Evolutionary conservation across 1,140 invertebrate genomes (phyloP), one percentile per base, ranked within the genome.

Genomic region (Periplaneta americana): DNA sequence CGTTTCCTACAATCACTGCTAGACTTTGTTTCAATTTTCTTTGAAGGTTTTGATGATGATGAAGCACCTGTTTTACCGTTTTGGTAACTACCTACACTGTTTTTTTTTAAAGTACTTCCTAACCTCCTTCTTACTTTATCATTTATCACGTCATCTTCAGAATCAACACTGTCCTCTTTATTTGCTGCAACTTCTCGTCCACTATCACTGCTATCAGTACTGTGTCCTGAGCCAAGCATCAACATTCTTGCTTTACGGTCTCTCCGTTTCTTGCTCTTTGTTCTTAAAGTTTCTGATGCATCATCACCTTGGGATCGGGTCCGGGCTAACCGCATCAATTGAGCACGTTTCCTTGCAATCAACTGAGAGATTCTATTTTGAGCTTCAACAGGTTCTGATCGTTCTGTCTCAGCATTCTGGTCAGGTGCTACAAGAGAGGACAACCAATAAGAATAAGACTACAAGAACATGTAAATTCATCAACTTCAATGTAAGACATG

Each of bases 331-430:
- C 81, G 81, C 34, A 82, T 78, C 39, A 82, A 35, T 18, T 82
- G 81, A 22, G 48, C 48, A 74, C 81, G 81, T 66, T 82, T 82
- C 37, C 74, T 82, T 35, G 81, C 81, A 74, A 82, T 82, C 22
- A 82, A 48, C 35, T 82, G 75, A 13, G 81, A 78, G 18, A 82
- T 82, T 74, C 81, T 57, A 35, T 82, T 82, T 34, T 48, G 81
- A 22, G 75, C 34, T 4, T 77, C 74, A 22, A 32, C 36, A 9
- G 48, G 32, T 18, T 77, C 35, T 11, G 33, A 34, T 74, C 33
- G 28, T 0, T 34, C 33, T 22, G 48, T n/a, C 6, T 80, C 80
- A 1, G 37, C 39, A 75, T 11, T 74, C 28, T 48, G 34, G 13
- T 80, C 80, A 75, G 33, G 34, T 11, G 79, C 79, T 80, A 66